Evolutionary conservation across 2,113 vertebrate species (phyloP), one percentile per base, ranked within the genome.

Genomic region (Cygnus atratus): DNA sequence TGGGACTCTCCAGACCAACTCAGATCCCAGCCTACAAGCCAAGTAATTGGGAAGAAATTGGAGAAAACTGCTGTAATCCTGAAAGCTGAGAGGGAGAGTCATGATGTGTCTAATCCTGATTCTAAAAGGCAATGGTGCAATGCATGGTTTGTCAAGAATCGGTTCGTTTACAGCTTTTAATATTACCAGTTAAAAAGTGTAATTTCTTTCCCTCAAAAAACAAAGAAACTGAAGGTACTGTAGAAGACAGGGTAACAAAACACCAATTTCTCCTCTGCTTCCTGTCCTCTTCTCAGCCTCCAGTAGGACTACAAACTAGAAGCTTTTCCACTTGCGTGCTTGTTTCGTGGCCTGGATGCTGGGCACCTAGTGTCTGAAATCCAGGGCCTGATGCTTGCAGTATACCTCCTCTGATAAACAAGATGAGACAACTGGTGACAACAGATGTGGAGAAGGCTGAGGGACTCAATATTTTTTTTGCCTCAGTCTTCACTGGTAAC

Each of bases 1-100:
- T 92, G 95, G 95, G 96, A 95, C 95, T 97, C 93, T 95, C 87
- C 96, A 96, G 84, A 92, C 28, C 62, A 87, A 81, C 1, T 4
- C 86, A 82, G 77, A 91, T 68, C 66, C 19, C 84, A 91, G 61
- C 66, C 58, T 75, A 54, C 74, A 70, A 68, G 73, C 76, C 84
- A 91, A 96, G 87, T 81, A 90, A 87, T 26, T 73, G 58, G 62
- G 80, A 52, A 79, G 37, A 88, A 93, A 88, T 21, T 1, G 3
- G 63, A 92, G 79, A 71, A 96, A 93, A 86, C 31, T 54, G 50
- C 52, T 76, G 59, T 92, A 89, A 92, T 70, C 81, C 62, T 66
- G 50, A 75, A 82, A 78, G 22, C 0, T 71, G 35, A 9, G 67
- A 59, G 19, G 31, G 37, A 68, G 29, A 57, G 44, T 76, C 50